phyloP scores from a whole-genome alignment of 2,797 vertebrate species.

The Sitta carolinensis region DNA sequence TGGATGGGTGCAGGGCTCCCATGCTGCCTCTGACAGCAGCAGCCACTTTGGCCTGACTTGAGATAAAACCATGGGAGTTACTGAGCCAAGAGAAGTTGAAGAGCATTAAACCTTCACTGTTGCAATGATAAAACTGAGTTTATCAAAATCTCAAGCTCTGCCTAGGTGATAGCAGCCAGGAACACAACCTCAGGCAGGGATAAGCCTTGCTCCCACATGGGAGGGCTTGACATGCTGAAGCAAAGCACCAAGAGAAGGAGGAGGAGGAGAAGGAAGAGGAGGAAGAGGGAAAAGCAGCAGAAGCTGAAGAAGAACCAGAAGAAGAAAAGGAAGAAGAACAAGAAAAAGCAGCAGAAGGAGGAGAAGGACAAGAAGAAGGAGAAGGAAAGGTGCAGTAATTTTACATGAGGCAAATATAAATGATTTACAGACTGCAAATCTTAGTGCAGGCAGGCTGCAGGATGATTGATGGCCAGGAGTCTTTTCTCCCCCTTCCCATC shows the following conservation, averaged over 20 bases:
- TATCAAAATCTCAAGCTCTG: background rate
- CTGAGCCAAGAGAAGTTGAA: background rate
- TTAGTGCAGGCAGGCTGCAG: background rate
- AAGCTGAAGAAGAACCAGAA: too few species aligned
- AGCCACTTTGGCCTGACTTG: background rate
- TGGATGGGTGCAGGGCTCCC: background rate
- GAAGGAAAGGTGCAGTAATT: background rate
- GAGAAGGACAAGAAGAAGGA: accelerated
- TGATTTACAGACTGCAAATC: background rate
- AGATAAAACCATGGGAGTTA: background rate
- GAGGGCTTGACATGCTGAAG: background rate
- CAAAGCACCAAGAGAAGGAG: background rate
- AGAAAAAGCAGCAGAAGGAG: background rate
- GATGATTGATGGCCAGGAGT: background rate
- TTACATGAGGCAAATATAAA: background rate
- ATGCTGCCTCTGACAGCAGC: background rate
- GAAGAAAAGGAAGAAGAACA: too few species aligned
- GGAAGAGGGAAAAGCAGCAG: too few species aligned
- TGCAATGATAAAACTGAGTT: background rate
- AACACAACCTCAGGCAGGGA: background rate
- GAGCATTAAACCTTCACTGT: background rate
- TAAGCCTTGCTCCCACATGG: background rate
- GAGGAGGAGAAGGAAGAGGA: too few species aligned
- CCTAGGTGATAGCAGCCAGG: background rate
- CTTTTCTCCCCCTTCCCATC: background rate